Evolutionary conservation across 2,797 vertebrate species (phyloP).

Genomic region (Rhinella marina): DNA sequence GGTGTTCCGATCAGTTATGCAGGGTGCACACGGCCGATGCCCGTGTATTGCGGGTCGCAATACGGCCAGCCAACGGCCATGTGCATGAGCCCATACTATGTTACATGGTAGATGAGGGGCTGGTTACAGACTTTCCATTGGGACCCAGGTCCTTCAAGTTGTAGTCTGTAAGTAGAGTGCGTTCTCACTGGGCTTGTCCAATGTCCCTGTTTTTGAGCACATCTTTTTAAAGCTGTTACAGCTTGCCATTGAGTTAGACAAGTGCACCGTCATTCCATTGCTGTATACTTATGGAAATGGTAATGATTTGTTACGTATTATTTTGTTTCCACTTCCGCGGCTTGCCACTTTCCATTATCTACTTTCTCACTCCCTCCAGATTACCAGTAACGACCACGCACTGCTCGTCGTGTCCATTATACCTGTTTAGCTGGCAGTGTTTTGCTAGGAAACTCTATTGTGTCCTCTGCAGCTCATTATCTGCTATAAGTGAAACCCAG

Average conservation of each 20-base stretch:
- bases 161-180: not conserved
- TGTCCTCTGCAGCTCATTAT: conserved; percentile 45
- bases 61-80: too few relatives aligned
- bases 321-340: not conserved
- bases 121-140: not conserved
- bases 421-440: conserved; percentile 53
- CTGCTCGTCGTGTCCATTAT: conserved; percentile 45
- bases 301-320: not conserved
- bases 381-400: conserved; percentile 47
- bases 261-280: not conserved
- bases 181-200: not conserved
- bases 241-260: not conserved
- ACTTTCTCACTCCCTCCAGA: conserved; percentile 19
- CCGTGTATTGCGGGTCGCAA: too few relatives aligned
- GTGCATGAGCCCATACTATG: too few relatives aligned
- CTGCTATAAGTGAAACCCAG: conserved; percentile 56
- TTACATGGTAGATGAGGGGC: not conserved
- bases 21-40: too few relatives aligned
- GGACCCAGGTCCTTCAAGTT: not conserved
- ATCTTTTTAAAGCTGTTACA: not conserved
- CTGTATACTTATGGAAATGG: not conserved
- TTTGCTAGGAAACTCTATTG: conserved; percentile 64
- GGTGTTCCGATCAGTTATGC: too few relatives aligned
- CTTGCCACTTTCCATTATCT: conserved; percentile 22
- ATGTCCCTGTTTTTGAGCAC: not conserved